A percentile compares a stretch with the other conserved stretches of the same genome.
phyloP scores from a whole-genome alignment of 1,140 invertebrate species.

The Pachypeltis micranthus region DNA sequence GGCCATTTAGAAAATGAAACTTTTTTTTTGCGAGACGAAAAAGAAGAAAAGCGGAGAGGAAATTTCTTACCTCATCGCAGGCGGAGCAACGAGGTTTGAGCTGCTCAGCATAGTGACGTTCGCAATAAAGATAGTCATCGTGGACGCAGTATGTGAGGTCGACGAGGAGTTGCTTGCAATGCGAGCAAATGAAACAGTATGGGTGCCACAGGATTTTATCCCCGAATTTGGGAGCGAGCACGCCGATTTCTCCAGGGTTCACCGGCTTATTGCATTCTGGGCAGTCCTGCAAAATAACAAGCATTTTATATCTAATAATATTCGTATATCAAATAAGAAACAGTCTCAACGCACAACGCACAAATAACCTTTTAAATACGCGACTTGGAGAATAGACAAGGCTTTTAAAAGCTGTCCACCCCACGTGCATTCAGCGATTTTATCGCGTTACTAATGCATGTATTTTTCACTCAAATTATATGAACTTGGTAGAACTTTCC shows the following conservation, averaged over 20 bases:
- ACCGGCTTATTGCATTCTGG: slow-evolving; percentile 50
- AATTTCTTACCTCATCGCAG: slow-evolving; percentile 81
- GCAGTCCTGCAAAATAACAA: slow-evolving; percentile 46
- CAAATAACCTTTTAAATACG: too few relatives aligned
- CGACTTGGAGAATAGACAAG: too few relatives aligned
- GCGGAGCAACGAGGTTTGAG: slow-evolving; percentile 82
- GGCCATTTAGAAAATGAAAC: too few relatives aligned
- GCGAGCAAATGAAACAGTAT: slow-evolving; percentile 71
- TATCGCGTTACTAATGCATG: too few relatives aligned
- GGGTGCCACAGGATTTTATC: slow-evolving; percentile 66
- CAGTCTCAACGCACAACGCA: too few relatives aligned
- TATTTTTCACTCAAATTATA: too few relatives aligned
- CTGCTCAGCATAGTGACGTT: slow-evolving; percentile 85
- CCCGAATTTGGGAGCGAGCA: slow-evolving; percentile 58
- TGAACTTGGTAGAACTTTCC: too few relatives aligned
- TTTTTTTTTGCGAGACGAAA: too few relatives aligned
- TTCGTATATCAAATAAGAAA: too few relatives aligned
- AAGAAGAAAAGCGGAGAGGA: neutral
- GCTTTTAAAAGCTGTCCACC: too few relatives aligned
- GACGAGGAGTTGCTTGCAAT: slow-evolving; percentile 76
- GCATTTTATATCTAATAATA: too few relatives aligned
- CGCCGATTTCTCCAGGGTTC: slow-evolving; percentile 49
- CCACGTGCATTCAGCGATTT: too few relatives aligned
- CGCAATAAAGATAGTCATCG: slow-evolving; percentile 76
- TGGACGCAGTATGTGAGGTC: slow-evolving; percentile 86